These are phyloP conservation scores for Sciurus niger DNA, from an alignment of 2,113 vertebrate species.

Conservation along the genomic window DNA sequence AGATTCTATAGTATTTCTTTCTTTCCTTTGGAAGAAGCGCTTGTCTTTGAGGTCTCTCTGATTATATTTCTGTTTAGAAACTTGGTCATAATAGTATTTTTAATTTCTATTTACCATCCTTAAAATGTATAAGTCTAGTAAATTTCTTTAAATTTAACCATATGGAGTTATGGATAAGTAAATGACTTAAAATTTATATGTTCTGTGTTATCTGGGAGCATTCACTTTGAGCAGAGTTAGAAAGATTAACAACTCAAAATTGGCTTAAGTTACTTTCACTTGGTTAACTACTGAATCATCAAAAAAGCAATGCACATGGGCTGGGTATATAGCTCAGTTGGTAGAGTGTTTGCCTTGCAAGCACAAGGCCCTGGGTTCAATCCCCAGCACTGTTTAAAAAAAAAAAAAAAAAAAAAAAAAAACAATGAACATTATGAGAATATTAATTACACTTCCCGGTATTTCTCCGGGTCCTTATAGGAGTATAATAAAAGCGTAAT, in stretches of 20 bases:
- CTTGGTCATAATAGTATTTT: background rate
- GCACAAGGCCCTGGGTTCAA: no score
- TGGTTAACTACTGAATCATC: background rate
- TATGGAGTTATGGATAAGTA: background rate
- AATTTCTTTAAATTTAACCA: background rate
- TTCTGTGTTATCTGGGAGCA: background rate
- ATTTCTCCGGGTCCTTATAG: background rate
- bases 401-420: background rate
- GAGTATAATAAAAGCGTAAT: background rate
- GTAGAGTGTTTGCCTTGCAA: no score
- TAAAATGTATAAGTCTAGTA: background rate
- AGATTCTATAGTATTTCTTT: background rate
- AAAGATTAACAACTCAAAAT: background rate
- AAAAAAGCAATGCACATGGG: background rate
- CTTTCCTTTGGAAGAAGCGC: background rate
- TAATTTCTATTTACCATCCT: background rate
- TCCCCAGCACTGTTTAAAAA: no score
- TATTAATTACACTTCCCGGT: background rate
- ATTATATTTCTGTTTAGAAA: slow-evolving; percentile 16
- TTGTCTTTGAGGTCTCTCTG: background rate
- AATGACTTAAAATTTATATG: background rate
- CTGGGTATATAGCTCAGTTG: background rate
- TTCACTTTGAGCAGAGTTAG: background rate
- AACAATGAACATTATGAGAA: background rate
- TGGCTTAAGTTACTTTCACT: background rate